These are phyloP conservation scores for Acleris sparsana DNA, from an alignment of 2,888 invertebrate genomes.

Conservation along the genomic window DNA sequence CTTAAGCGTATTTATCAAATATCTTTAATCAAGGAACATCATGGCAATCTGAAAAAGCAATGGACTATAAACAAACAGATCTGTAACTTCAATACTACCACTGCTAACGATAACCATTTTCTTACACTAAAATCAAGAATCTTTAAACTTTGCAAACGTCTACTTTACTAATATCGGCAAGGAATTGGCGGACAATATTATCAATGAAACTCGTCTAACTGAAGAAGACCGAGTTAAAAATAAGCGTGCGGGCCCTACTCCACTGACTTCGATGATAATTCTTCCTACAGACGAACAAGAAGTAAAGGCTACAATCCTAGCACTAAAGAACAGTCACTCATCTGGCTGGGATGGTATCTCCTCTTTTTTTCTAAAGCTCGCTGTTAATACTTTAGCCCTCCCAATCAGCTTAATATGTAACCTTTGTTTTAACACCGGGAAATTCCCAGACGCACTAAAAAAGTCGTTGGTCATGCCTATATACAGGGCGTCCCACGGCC, in stretches of 20 bases:
- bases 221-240: too few species aligned
- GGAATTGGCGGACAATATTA: background rate
- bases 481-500: too few species aligned
- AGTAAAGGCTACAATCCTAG: too few species aligned
- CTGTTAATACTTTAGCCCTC: background rate
- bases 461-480: conserved; percentile 26
- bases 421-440: background rate
- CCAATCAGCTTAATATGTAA: conserved; percentile 3
- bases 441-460: conserved; percentile 25
- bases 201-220: background rate
- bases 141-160: background rate
- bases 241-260: too few species aligned
- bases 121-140: conserved; percentile 1
- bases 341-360: too few species aligned
- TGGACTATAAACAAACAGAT: conserved; percentile 10
- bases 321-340: too few species aligned
- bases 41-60: conserved; percentile 1
- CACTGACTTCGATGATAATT: too few species aligned
- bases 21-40: background rate
- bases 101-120: background rate
- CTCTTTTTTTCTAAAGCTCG: background rate
- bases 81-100: background rate
- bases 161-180: too few species aligned
- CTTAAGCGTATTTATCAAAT: background rate
- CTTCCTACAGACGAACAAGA: too few species aligned